Evolutionary conservation across 2,113 vertebrate species (phyloP).

Genomic region (Oophaga pumilio): DNA sequence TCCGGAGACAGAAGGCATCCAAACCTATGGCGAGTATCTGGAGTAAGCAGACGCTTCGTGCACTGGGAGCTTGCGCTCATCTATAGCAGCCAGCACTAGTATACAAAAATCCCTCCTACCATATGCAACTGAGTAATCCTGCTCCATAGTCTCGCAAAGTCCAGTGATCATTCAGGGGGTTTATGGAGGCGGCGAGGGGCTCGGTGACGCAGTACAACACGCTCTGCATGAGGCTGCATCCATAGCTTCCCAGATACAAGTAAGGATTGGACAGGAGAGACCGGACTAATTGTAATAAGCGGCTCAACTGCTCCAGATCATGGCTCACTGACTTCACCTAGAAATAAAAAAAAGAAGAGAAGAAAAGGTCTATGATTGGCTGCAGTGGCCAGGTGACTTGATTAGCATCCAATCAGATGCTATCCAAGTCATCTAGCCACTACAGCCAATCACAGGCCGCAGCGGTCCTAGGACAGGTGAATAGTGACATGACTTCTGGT

Average conservation of each 20-base stretch:
- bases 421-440: too few species aligned
- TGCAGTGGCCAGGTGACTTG: too few species aligned
- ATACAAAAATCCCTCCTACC: conserved; percentile 67
- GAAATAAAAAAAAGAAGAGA: background rate
- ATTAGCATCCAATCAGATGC: too few species aligned
- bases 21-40: too few species aligned
- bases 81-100: too few species aligned
- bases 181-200: conserved; percentile 91
- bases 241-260: conserved; percentile 87
- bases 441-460: too few species aligned
- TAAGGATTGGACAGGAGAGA: conserved; percentile 89
- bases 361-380: too few species aligned
- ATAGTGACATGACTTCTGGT: too few species aligned
- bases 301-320: conserved; percentile 87
- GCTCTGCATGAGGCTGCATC: conserved; percentile 86
- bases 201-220: conserved; percentile 94
- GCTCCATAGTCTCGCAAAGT: conserved; percentile 88
- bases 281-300: conserved; percentile 88
- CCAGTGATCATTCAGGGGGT: conserved; percentile 97
- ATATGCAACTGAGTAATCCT: conserved; percentile 88
- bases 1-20: too few species aligned
- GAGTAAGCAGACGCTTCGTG: too few species aligned
- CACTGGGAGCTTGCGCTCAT: too few species aligned
- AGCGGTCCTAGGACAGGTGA: too few species aligned
- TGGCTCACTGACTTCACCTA: conserved; percentile 94